These are phyloP conservation scores for Myiozetetes cayanensis DNA, from an alignment of 2,113 vertebrate genomes.

Conservation along the genomic window DNA sequence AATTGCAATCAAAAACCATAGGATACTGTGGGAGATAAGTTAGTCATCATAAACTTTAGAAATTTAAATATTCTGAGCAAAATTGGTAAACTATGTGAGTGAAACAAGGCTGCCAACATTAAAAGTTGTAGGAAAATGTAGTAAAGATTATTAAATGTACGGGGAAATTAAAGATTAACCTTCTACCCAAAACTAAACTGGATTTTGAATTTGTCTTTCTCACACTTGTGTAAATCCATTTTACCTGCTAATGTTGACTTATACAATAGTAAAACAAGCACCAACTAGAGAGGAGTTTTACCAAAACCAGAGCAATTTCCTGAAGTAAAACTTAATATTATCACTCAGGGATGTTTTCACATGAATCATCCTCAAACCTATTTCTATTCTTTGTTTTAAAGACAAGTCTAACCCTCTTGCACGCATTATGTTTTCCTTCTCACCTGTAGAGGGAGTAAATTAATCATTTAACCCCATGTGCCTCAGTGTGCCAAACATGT, in stretches of 20 bases:
- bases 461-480: conserved; percentile 1
- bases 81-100: neutral
- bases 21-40: neutral
- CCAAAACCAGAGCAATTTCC: neutral
- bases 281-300: neutral
- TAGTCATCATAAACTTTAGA: neutral
- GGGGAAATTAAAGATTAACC: neutral
- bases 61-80: neutral
- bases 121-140: neutral
- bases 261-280: neutral
- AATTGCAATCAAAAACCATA: neutral
- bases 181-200: neutral
- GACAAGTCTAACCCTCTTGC: neutral
- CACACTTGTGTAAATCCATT: neutral
- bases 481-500: conserved; percentile 7
- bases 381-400: conserved; percentile 22
- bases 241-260: neutral
- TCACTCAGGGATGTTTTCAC: neutral
- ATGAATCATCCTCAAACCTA: neutral
- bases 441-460: neutral
- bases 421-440: neutral
- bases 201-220: neutral
- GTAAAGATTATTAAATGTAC: neutral
- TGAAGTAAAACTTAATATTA: neutral
- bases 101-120: neutral